Evolutionary conservation across 2,113 vertebrate species (phyloP).

Genomic region (Siniperca chuatsi): DNA sequence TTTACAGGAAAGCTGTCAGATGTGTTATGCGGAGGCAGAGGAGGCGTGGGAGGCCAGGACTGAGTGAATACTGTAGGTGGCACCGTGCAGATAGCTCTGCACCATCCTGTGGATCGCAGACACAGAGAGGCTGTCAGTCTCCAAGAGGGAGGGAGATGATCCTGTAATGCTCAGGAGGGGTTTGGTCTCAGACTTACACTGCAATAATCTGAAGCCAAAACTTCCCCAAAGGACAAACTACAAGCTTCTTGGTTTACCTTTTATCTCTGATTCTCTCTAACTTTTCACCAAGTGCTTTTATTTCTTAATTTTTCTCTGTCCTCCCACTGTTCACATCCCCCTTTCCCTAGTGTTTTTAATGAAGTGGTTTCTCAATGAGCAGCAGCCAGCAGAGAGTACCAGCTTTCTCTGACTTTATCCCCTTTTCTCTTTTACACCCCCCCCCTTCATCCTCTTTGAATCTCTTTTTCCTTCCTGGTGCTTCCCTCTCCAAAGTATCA

Average conservation of each 20-base stretch:
- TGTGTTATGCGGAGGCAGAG: slow-evolving; percentile 16
- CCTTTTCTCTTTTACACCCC: not conserved
- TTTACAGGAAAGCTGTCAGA: slow-evolving; percentile 34
- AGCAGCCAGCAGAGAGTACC: not conserved
- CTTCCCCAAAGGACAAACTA: not conserved
- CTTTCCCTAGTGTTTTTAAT: not conserved
- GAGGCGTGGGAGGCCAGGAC: slow-evolving; percentile 7
- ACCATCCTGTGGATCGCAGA: slow-evolving; percentile 24
- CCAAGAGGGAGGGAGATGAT: not conserved
- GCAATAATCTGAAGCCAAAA: slow-evolving; percentile 7
- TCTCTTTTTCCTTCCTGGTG: not conserved
- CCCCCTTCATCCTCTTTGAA: not conserved
- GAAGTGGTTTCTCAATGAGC: not conserved
- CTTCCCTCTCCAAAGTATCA: not conserved
- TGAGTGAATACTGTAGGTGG: slow-evolving; percentile 16
- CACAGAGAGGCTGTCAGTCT: not conserved
- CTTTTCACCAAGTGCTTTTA: not conserved
- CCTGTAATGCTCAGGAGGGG: not conserved
- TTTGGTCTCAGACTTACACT: not conserved
- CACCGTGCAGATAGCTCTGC: slow-evolving; percentile 7
- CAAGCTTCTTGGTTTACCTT: not conserved
- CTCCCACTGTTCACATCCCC: not conserved
- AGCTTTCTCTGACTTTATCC: not conserved
- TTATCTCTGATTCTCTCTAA: not conserved
- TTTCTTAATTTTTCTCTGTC: not conserved